phyloP scores from a whole-genome alignment of 2,797 vertebrate species.

The Phrynocephalus forsythii region DNA sequence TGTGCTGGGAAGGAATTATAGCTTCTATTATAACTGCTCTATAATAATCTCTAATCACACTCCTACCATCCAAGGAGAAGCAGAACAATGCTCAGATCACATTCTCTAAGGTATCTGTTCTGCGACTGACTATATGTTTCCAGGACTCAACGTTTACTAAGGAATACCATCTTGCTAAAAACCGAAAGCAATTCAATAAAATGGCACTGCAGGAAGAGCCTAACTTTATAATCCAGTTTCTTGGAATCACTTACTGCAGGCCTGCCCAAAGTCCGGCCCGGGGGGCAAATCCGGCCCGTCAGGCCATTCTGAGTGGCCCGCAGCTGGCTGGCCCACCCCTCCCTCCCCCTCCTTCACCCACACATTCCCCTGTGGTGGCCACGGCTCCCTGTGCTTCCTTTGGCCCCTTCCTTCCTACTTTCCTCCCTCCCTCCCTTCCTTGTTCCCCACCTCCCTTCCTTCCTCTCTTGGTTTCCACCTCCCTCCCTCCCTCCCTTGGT shows the following conservation, averaged over 20 bases:
- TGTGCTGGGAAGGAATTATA: conserved; percentile 51
- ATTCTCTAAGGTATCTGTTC: background rate
- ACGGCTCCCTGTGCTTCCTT: no score
- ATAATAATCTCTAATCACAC: conserved; percentile 52
- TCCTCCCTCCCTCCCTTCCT: no score
- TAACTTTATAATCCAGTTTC: background rate
- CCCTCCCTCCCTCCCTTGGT: no score
- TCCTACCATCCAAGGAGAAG: conserved; percentile 49
- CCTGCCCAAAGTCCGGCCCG: no score
- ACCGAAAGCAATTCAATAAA: background rate
- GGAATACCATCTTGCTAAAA: background rate
- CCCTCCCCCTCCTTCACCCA: no score
- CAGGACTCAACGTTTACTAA: background rate
- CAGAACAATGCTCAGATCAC: conserved; percentile 44
- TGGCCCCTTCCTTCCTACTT: no score
- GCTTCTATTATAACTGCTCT: conserved; percentile 58
- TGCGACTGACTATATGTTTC: background rate
- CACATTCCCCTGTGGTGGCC: no score
- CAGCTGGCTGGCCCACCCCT: no score
- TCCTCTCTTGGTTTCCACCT: no score
- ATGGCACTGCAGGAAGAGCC: background rate
- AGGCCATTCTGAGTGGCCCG: no score
- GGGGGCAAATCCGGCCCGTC: no score
- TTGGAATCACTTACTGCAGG: background rate
- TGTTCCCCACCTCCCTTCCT: no score